Base-by-base conservation (phyloP, 2,888 invertebrate genomes). In the Dasypolia templi region DNA sequence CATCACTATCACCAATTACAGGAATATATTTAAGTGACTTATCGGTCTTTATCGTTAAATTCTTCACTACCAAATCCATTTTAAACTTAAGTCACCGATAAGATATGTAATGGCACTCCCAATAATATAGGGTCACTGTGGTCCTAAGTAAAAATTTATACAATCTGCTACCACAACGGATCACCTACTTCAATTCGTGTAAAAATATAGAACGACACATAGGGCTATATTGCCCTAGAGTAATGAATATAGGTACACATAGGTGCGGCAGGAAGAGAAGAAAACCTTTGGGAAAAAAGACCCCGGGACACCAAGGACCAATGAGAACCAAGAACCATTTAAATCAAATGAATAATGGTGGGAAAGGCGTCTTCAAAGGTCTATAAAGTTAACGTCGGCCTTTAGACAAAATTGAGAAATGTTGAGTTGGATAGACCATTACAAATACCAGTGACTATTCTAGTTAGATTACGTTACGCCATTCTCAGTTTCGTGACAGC, bases 61-160 rank as follows among this genome's bases (percentile, higher is more conserved):
- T 69, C 49, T 75, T 72, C 22, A 62, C 53, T 61, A 59, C 49
- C 6, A 69, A 71, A 76, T 69, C 51, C 35, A 51, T 81, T 71
- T 81, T 49, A 42, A 83, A 66, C 32, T 68, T 81, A 82, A 72
- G 68, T 84, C 69, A 49, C 14, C 46, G 82, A 84, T 84, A 66
- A 84, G 82, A 82, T 82, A 74, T 9, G 32, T 51, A 61, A 32
- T 51, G 85, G 68, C 85, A 82, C 81, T 84, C 81, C 82, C 55
- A 72, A 71, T 58, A 39, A 62, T 72, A 81, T 66, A 72, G 65
- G 71, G 77, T 72, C 77, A 81, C 71, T 68, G 14, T 29, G 61
- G 32, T 39, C 26, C 29, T 61, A 68, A 49, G 46, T 55, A 66
- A 79, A 73, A 46, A 73, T 56, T 0, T 29, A 29, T 19, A 22